These are phyloP conservation scores for Eupeodes luniger DNA, from an alignment of 2,888 invertebrate genomes.

Conservation along the genomic window DNA sequence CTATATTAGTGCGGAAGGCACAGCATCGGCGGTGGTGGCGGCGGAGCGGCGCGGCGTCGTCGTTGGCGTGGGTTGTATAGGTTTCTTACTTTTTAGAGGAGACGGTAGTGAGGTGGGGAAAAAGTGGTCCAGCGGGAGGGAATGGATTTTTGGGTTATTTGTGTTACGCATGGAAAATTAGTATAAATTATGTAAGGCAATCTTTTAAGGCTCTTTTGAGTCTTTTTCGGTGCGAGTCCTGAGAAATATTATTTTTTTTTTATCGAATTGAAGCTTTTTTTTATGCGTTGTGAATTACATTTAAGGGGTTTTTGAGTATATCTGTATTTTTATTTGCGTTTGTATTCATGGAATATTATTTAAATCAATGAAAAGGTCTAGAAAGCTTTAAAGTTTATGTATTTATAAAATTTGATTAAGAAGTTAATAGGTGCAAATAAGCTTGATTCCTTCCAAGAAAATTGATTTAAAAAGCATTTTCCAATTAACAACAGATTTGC, in stretches of 20 bases:
- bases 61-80: too few relatives aligned
- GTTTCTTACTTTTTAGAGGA: too few relatives aligned
- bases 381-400: neutral
- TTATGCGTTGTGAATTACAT: neutral
- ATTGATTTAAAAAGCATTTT: too few relatives aligned
- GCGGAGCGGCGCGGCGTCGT: too few relatives aligned
- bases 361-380: conserved; percentile 5
- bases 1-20: conserved; percentile 15
- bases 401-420: conserved; percentile 9
- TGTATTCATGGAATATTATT: neutral
- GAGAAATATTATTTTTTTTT: neutral
- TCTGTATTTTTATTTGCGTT: too few relatives aligned
- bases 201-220: conserved; percentile 40
- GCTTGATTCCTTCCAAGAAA: neutral
- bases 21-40: too few relatives aligned
- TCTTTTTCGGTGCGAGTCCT: neutral
- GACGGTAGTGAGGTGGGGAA: neutral
- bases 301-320: neutral
- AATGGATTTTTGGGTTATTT: conserved; percentile 57
- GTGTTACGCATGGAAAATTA: conserved; percentile 53
- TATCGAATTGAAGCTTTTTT: neutral
- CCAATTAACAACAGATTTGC: too few relatives aligned
- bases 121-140: neutral
- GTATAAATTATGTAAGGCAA: conserved; percentile 66
- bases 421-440: neutral